Evolutionary conservation across 2,888 invertebrate species (phyloP).

Genomic region (Dione vanillae): DNA sequence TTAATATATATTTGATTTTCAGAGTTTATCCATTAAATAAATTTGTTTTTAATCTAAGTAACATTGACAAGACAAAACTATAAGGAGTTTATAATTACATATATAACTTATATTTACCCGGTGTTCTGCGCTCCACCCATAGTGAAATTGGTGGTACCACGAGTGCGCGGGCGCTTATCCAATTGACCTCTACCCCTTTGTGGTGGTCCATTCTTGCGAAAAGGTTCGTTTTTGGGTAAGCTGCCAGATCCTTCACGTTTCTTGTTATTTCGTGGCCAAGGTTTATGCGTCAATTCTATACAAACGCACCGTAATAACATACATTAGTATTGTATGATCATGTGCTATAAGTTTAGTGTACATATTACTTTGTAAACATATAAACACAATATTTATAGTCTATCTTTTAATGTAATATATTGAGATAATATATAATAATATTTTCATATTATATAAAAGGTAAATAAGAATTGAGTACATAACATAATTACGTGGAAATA

Average conservation of each 20-base stretch:
- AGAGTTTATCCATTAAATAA: no score
- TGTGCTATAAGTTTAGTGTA: neutral
- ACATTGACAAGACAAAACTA: no score
- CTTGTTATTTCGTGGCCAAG: slow-evolving; percentile 86
- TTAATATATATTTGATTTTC: no score
- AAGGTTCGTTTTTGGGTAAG: slow-evolving; percentile 86
- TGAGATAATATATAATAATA: neutral
- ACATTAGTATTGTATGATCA: neutral
- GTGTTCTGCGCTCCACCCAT: slow-evolving; percentile 88
- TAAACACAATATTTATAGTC: neutral
- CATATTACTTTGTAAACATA: neutral
- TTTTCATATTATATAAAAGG: neutral
- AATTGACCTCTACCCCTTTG: slow-evolving; percentile 87
- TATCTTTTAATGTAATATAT: neutral
- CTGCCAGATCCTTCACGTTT: slow-evolving; percentile 86
- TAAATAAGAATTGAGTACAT: neutral
- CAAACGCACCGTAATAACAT: slow-evolving; percentile 26
- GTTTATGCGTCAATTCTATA: slow-evolving; percentile 81
- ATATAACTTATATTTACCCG: slow-evolving; percentile 73
- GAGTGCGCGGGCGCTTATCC: slow-evolving; percentile 89
- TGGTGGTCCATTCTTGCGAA: slow-evolving; percentile 86
- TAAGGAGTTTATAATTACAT: neutral
- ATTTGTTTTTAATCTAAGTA: no score
- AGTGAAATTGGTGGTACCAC: slow-evolving; percentile 77
- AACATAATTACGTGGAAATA: slow-evolving; percentile 11